phyloP scores from a whole-genome alignment of 2,888 invertebrate genomes.

The Noctua fimbriata region DNA sequence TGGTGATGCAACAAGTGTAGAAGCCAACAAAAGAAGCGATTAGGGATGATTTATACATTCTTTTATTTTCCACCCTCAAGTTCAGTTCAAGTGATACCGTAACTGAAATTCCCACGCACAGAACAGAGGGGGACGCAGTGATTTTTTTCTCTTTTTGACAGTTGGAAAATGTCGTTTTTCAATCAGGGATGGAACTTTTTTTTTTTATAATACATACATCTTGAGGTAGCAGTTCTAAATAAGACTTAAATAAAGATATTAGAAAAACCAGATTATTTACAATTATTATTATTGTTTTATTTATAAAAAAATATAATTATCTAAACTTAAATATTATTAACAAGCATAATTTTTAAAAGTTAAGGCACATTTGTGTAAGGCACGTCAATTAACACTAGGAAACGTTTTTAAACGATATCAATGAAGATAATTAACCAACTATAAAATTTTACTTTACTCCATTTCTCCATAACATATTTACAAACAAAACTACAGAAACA shows the following conservation, averaged over 20 bases:
- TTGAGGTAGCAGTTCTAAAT: neutral
- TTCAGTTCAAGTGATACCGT: slow-evolving; percentile 79
- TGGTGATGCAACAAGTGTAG: slow-evolving; percentile 88
- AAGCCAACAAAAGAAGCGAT: slow-evolving; percentile 84
- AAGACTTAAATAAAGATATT: neutral
- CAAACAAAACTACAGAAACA: neutral
- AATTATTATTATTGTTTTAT: neutral
- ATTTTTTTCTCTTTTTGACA: slow-evolving; percentile 68
- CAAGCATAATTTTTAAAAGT: neutral
- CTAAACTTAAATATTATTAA: neutral
- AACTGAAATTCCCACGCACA: slow-evolving; percentile 89
- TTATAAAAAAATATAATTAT: neutral
- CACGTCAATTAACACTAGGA: neutral
- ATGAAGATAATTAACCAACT: neutral
- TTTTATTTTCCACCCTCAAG: slow-evolving; percentile 87
- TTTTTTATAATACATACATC: slow-evolving; percentile 33
- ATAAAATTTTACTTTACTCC: neutral
- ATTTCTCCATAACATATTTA: neutral
- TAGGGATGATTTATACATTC: slow-evolving; percentile 89
- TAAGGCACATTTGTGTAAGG: neutral
- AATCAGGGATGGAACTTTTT: neutral
- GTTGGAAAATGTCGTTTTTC: slow-evolving; percentile 60
- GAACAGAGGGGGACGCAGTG: slow-evolving; percentile 62
- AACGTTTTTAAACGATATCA: neutral
- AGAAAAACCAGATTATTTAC: neutral